These are phyloP conservation scores for Procambarus clarkii DNA, from an alignment of 1,140 invertebrate genomes.

Conservation along the genomic window DNA sequence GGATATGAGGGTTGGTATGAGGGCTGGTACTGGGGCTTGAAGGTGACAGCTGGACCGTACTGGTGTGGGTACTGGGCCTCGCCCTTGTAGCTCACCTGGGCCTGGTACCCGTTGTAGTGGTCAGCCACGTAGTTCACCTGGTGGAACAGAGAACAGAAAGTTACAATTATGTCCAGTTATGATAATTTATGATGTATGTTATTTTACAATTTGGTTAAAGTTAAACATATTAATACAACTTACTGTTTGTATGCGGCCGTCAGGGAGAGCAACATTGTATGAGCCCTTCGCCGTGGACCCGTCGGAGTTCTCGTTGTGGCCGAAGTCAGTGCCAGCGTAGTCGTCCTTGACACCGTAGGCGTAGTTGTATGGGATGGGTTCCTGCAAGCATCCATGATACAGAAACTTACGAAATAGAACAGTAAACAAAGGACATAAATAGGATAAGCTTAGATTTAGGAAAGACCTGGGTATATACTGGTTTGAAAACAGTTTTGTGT, in stretches of 20 bases:
- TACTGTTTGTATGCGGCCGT: constrained; percentile 73
- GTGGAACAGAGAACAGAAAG: too few relatives aligned
- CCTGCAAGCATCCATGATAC: constrained; percentile 1
- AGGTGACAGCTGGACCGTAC: constrained; percentile 62
- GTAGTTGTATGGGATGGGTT: constrained; percentile 71
- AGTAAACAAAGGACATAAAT: too few relatives aligned
- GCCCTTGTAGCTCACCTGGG: constrained; percentile 72
- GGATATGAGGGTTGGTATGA: constrained; percentile 1
- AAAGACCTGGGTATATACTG: too few relatives aligned
- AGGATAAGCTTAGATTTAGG: too few relatives aligned
- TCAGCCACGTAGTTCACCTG: constrained; percentile 74
- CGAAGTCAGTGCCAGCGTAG: constrained; percentile 11
- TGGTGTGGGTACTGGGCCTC: constrained; percentile 71
- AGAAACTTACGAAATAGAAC: too few relatives aligned
- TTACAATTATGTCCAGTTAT: too few relatives aligned
- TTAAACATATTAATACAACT: too few relatives aligned
- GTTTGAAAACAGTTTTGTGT: too few relatives aligned
- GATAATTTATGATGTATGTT: neutral
- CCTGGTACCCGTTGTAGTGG: constrained; percentile 73
- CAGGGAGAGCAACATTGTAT: constrained; percentile 73
- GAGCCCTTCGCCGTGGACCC: constrained; percentile 72
- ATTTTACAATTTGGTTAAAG: neutral
- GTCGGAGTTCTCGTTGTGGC: constrained; percentile 72
- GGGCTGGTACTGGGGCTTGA: constrained; percentile 53
- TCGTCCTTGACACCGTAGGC: neutral